A percentile compares a stretch with the other conserved stretches of the same genome.
phyloP scores from a whole-genome alignment of 1,140 invertebrate genomes.

The Eumeta japonica region DNA sequence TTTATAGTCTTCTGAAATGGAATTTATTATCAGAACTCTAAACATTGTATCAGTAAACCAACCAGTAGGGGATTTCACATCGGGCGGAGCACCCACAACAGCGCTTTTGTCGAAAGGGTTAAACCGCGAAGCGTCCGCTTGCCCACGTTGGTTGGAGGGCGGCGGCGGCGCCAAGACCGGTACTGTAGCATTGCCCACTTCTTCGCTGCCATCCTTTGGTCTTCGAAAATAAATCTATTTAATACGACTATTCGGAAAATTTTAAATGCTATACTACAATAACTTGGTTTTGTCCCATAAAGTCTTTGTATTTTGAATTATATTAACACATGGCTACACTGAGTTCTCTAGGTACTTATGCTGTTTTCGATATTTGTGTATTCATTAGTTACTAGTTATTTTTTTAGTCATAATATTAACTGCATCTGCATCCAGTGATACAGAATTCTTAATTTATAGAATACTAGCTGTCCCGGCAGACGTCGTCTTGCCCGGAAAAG shows the following conservation, averaged over 20 bases:
- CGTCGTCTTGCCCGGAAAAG: no score
- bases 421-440: no score
- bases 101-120: constrained; percentile 81
- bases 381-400: no score
- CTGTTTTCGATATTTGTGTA: no score
- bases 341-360: no score
- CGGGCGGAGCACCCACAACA: constrained; percentile 31
- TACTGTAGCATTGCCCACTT: constrained; percentile 34
- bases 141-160: constrained; percentile 55
- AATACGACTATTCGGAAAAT: constrained; percentile 6
- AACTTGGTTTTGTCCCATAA: no score
- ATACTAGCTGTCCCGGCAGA: no score
- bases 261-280: no score
- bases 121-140: constrained; percentile 60
- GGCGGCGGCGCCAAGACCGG: constrained; percentile 76
- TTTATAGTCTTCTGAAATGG: neutral
- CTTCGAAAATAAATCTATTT: constrained; percentile 42
- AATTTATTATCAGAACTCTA: neutral
- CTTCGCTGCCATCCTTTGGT: constrained; percentile 59
- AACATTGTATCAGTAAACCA: neutral
- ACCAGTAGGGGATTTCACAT: neutral
- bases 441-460: no score
- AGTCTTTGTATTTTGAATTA: neutral
- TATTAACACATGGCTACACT: no score
- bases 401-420: no score